Percentiles rank a stretch among this genome's conserved stretches.
Conservation (phyloP, 1,140 invertebrate genomes). For the Megalonaias nervosa region DNA sequence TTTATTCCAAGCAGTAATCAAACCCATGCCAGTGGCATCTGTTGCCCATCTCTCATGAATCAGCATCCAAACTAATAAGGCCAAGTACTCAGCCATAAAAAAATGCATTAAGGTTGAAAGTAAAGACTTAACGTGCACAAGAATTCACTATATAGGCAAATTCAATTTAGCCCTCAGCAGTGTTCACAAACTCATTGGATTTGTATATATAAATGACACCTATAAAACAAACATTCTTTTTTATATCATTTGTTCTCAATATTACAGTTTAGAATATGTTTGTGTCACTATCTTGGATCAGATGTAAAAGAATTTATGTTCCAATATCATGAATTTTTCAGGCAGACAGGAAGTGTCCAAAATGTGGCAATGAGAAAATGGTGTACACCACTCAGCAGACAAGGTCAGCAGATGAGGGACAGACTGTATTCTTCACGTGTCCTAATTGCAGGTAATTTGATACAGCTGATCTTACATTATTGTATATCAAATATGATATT, state of each 20-base stretch:
- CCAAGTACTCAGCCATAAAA: too few species aligned
- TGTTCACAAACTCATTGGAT: not conserved
- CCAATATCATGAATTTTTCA: conserved; percentile 31
- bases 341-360: conserved; percentile 88
- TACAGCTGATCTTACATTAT: too few species aligned
- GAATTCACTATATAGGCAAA: too few species aligned
- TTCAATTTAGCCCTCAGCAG: too few species aligned
- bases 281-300: not conserved
- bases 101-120: too few species aligned
- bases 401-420: conserved; percentile 98
- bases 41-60: too few species aligned
- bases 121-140: too few species aligned
- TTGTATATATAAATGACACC: not conserved
- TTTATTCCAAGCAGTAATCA: too few species aligned
- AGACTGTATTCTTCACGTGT: conserved; percentile 98
- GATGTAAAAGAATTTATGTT: not conserved
- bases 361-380: conserved; percentile 93
- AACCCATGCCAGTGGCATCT: too few species aligned
- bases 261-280: not conserved
- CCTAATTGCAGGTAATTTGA: conserved; percentile 81
- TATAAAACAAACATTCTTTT: not conserved
- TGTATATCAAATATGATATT: too few species aligned
- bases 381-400: conserved; percentile 95
- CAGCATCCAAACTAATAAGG: too few species aligned
- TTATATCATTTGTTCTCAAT: not conserved